A percentile compares a stretch with the other conserved stretches of the same genome.
These are phyloP conservation scores for Lingula anatina DNA, from an alignment of 2,888 invertebrate genomes.

Conservation along the genomic window DNA sequence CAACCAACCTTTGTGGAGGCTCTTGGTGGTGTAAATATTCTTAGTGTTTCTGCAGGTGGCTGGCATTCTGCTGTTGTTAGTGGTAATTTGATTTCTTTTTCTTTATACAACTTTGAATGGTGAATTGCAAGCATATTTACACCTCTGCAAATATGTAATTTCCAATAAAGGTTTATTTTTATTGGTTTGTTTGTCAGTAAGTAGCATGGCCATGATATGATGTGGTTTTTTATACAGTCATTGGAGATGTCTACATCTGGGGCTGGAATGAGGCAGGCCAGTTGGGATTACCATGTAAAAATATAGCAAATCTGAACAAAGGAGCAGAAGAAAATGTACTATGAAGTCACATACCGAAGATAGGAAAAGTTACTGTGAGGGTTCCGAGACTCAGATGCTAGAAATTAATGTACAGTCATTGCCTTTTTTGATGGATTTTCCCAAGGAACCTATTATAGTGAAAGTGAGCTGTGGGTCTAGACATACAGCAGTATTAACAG, in stretches of 20 bases:
- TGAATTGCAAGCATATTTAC: neutral
- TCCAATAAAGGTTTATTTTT: neutral
- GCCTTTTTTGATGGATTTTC: neutral
- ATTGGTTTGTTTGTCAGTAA: neutral
- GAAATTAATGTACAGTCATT: too few species aligned
- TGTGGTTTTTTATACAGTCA: slow-evolving; percentile 21
- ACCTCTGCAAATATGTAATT: neutral
- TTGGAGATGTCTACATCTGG: slow-evolving; percentile 81
- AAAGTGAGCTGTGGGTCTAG: slow-evolving; percentile 63
- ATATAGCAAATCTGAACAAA: neutral
- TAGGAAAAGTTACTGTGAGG: neutral
- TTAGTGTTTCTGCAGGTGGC: slow-evolving; percentile 70
- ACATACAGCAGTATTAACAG: slow-evolving; percentile 67
- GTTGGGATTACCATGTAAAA: slow-evolving; percentile 60
- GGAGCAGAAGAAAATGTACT: neutral
- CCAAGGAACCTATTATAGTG: neutral
- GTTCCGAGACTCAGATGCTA: neutral
- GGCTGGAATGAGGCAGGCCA: slow-evolving; percentile 88
- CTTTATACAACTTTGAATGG: too few species aligned
- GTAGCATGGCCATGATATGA: too few species aligned
- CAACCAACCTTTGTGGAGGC: slow-evolving; percentile 64
- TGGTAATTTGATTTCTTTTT: slow-evolving; percentile 43
- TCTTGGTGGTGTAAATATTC: slow-evolving; percentile 69
- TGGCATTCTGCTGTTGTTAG: slow-evolving; percentile 83
- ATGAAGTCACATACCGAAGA: neutral